Conservation (phyloP, 2,113 vertebrate genomes). For the Ahaetulla prasina region DNA sequence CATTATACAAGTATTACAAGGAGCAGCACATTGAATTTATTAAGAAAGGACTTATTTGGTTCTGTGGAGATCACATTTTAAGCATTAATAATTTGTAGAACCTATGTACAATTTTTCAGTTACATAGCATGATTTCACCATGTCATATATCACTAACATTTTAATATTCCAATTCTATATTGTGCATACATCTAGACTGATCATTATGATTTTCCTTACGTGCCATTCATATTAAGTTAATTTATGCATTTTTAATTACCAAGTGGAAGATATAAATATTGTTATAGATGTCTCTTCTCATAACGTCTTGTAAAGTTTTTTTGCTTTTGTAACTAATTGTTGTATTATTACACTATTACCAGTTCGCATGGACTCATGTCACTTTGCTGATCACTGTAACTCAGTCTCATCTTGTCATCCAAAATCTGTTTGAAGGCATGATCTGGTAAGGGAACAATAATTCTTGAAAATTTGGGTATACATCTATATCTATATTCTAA, state of each 20-base stretch:
- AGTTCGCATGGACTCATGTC: slow-evolving; percentile 99
- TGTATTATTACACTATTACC: slow-evolving; percentile 84
- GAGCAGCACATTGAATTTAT: not conserved
- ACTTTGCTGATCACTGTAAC: slow-evolving; percentile 99
- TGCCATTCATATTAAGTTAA: slow-evolving; percentile 33
- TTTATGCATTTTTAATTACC: slow-evolving; percentile 30
- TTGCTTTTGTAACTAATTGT: slow-evolving; percentile 68
- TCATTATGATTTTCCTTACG: slow-evolving; percentile 35
- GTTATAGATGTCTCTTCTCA: slow-evolving; percentile 31
- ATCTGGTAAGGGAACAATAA: slow-evolving; percentile 89
- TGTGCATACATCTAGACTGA: slow-evolving; percentile 40
- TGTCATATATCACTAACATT: slow-evolving; percentile 37
- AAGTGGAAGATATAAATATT: slow-evolving; percentile 28
- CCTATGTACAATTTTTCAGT: slow-evolving; percentile 16
- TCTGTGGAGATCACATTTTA: not conserved
- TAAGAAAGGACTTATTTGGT: slow-evolving; percentile 9
- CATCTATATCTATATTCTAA: not conserved
- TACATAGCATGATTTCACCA: slow-evolving; percentile 27
- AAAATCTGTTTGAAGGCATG: slow-evolving; percentile 99
- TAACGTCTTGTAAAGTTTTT: slow-evolving; percentile 12
- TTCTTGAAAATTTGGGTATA: slow-evolving; percentile 4
- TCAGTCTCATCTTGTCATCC: slow-evolving; percentile 99
- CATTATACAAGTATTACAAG: not conserved
- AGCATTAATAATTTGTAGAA: not conserved
- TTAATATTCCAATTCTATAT: slow-evolving; percentile 36